Conservation (phyloP, 2,888 invertebrate species). For the Yponomeuta sedellus region DNA sequence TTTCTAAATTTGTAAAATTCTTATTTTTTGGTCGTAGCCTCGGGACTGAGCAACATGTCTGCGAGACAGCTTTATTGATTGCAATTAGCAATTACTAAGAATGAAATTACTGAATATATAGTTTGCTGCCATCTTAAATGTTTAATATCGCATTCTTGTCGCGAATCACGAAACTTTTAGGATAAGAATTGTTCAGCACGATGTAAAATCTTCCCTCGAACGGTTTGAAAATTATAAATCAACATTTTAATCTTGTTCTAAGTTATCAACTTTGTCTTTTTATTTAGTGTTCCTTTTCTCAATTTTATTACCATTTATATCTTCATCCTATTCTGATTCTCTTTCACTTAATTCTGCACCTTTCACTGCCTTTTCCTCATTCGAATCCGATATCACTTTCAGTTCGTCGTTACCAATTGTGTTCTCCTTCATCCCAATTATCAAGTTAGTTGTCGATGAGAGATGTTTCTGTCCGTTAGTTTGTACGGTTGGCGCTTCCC, state of each 20-base stretch:
- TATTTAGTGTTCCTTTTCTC: background rate
- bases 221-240: background rate
- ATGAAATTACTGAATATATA: no score
- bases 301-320: background rate
- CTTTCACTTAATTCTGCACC: background rate
- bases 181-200: no score
- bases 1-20: no score
- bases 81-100: no score
- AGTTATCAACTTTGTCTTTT: background rate
- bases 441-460: slow-evolving; percentile 72
- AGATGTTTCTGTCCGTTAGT: slow-evolving; percentile 82
- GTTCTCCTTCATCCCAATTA: slow-evolving; percentile 17
- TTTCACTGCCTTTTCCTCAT: background rate
- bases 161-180: background rate
- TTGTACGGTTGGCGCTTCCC: slow-evolving; percentile 98
- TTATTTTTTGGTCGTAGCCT: no score
- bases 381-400: background rate
- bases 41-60: no score
- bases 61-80: no score
- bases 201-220: no score
- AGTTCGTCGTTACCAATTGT: background rate
- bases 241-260: background rate
- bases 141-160: background rate
- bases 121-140: background rate
- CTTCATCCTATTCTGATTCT: background rate